Evolutionary conservation across 2,888 invertebrate species (phyloP).

Genomic region (Drosophila borborema): DNA sequence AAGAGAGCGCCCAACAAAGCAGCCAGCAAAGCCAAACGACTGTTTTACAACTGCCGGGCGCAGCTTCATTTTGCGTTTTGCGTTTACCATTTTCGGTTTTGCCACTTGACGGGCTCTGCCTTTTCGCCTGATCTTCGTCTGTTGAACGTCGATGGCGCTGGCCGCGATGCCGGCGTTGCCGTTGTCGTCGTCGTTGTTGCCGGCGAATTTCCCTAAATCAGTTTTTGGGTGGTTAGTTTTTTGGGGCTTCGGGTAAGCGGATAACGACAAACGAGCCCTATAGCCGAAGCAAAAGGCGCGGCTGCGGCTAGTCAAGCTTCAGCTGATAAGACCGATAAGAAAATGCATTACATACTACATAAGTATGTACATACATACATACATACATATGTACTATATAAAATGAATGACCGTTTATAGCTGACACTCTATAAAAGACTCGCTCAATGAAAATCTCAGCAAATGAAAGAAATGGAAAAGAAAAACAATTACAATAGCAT

Average conservation of each 20-base stretch:
- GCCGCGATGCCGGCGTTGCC: slow-evolving; percentile 9
- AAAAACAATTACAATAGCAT: slow-evolving; percentile 16
- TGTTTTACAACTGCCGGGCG: slow-evolving; percentile 46
- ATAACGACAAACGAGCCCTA: slow-evolving; percentile 2
- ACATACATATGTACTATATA: not conserved
- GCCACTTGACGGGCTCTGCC: slow-evolving; percentile 27
- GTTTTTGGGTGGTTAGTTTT: slow-evolving; percentile 35
- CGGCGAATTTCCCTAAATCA: slow-evolving; percentile 15
- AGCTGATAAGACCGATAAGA: slow-evolving; percentile 28
- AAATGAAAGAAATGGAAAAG: not conserved
- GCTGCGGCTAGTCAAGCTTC: not conserved
- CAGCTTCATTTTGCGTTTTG: slow-evolving; percentile 45
- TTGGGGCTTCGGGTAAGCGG: slow-evolving; percentile 14
- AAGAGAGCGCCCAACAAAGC: slow-evolving; percentile 14
- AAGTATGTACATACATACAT: no score
- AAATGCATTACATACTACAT: not conserved
- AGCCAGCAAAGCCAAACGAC: slow-evolving; percentile 39
- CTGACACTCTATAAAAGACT: not conserved
- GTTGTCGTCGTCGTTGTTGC: slow-evolving; percentile 1
- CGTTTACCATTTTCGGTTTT: slow-evolving; percentile 28
- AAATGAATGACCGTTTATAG: not conserved
- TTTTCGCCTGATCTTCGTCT: slow-evolving; percentile 44
- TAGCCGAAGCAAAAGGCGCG: not conserved
- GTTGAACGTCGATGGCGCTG: slow-evolving; percentile 10
- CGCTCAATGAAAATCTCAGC: slow-evolving; percentile 12